Conservation (phyloP, 2,113 vertebrate genomes). For the Turdus rufiventris region DNA sequence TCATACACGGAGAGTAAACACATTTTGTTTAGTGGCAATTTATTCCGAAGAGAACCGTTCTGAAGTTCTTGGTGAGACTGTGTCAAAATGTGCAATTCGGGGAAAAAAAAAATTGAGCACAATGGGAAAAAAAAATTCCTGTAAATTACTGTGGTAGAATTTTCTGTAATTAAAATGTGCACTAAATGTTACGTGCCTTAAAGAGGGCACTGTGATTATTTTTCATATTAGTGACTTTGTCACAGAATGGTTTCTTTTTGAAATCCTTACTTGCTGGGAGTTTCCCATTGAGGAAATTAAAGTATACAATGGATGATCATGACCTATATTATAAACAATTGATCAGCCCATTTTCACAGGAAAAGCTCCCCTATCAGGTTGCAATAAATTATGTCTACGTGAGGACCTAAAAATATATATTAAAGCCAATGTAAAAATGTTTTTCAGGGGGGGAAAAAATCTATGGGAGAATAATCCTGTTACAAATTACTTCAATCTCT, state of each 20-base stretch:
- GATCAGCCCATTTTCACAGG: neutral
- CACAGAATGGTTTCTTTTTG: neutral
- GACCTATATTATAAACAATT: neutral
- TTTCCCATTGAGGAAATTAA: neutral
- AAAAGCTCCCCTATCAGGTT: neutral
- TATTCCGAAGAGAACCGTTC: neutral
- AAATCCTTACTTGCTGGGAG: neutral
- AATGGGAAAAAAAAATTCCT: neutral
- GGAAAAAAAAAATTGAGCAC: neutral
- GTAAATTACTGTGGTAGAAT: neutral
- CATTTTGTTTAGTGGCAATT: neutral
- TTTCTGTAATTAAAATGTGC: neutral
- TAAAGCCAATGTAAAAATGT: neutral
- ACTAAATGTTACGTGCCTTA: neutral
- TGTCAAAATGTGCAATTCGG: neutral
- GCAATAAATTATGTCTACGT: neutral
- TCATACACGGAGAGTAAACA: neutral
- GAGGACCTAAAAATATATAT: neutral
- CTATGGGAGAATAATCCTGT: neutral
- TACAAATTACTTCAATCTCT: neutral
- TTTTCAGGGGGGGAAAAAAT: accelerated
- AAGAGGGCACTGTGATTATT: neutral
- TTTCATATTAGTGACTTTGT: neutral
- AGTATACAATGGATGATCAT: neutral
- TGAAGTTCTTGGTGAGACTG: neutral